phyloP scores from a whole-genome alignment of 2,888 invertebrate genomes.

The Dimorphilus gyrociliatus region DNA sequence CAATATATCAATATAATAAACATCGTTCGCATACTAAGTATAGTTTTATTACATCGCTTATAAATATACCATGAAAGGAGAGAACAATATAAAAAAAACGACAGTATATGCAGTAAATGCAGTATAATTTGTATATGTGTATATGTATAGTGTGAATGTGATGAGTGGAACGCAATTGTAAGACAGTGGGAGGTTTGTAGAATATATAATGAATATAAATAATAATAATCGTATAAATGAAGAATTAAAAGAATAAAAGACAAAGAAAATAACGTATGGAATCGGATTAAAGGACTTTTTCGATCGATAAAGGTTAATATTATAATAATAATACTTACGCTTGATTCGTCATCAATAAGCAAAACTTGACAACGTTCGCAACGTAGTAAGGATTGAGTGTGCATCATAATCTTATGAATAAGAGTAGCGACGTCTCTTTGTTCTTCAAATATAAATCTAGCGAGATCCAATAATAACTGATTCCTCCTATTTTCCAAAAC shows the following conservation, averaged over 20 bases:
- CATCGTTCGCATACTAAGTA: no score
- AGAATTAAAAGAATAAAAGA: neutral
- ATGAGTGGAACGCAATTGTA: no score
- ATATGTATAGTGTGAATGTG: no score
- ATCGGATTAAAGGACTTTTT: neutral
- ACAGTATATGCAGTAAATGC: no score
- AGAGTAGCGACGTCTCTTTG: constrained; percentile 29
- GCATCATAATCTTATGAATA: constrained; percentile 36
- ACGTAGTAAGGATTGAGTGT: constrained; percentile 57
- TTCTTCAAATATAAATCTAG: constrained; percentile 34
- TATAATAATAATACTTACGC: constrained; percentile 47
- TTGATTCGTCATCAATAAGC: constrained; percentile 71
- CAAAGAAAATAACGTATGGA: neutral
- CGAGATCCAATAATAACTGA: constrained; percentile 32
- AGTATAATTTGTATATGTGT: no score
- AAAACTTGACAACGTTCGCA: constrained; percentile 90
- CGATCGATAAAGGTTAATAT: neutral
- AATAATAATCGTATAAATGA: neutral
- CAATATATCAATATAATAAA: no score
- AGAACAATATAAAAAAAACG: no score
- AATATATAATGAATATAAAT: no score
- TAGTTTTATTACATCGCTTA: no score
- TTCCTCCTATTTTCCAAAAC: constrained; percentile 27
- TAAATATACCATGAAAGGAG: no score
- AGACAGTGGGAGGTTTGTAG: no score